Evolutionary conservation across 1,140 invertebrate species (phyloP), one percentile per base, ranked within the genome.

Genomic region (Drosophila sucinea): DNA sequence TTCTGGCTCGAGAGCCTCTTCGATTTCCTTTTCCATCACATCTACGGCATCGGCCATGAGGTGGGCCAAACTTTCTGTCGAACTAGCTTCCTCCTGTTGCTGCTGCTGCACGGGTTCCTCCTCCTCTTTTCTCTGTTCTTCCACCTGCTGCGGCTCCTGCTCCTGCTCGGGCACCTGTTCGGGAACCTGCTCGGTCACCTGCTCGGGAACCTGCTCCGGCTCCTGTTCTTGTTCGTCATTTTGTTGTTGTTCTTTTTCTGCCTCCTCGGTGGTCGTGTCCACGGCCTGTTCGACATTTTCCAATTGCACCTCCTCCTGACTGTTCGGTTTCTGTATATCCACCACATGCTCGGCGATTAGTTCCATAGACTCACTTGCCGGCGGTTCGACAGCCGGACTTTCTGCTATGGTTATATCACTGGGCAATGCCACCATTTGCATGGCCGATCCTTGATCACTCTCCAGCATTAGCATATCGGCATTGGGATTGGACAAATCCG

Each of bases 401-500:
- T 67, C 65, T 38, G 77, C 70, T 5, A 86, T 44, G 5, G 62
- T 60, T 11, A 81, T 70, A 23, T 82, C 76, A 30, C 77, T 80
- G 55, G 89, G 89, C 57, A 91, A 47, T 60, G 89, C 83, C 7
- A 91, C 72, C 23, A 91, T 60, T 41, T 91, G 89, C 63, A 90
- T 57, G 2, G 71, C 78, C 0, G 90, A 81, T 32, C 81, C 72
- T 64, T 91, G 82, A 44, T 91, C 83, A 29, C 79, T 90, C 67
- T 91, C 90, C 58, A 91, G 67, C 90, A 91, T 91, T 11, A 91
- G 64, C 90, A 91, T 91, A 60, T 91, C 90, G 5, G 72, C 66
- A 11, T 61, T 17, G 7, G 47, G 55, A 38, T 66, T 70, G 5
- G 55, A 64, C 29, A 68, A 57, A 17, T 66, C 68, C 1, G 71